Evolutionary conservation across 2,113 vertebrate genomes (phyloP).

Genomic region (Ursus arctos): DNA sequence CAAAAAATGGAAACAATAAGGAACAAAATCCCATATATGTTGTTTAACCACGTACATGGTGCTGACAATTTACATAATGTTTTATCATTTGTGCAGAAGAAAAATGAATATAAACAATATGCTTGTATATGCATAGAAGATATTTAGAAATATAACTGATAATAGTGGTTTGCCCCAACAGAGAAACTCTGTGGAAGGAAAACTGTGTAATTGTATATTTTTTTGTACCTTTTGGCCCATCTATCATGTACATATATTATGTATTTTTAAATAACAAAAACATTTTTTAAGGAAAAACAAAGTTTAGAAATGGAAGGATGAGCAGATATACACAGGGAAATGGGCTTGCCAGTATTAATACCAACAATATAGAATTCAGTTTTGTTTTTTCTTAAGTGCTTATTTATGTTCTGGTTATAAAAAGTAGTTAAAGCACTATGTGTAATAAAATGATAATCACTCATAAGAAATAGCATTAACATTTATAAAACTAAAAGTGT

Average conservation of each 20-base stretch:
- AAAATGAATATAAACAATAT: neutral
- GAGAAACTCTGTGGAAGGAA: neutral
- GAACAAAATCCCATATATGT: neutral
- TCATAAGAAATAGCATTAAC: neutral
- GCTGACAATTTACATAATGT: neutral
- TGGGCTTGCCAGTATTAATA: neutral
- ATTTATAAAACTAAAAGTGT: neutral
- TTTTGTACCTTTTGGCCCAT: neutral
- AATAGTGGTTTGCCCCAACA: neutral
- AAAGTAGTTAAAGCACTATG: neutral
- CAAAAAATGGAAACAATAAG: neutral
- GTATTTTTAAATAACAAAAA: constrained; percentile 18
- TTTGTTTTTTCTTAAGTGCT: neutral
- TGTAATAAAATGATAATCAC: neutral
- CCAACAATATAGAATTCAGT: neutral
- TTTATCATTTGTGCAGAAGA: neutral
- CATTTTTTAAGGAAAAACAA: neutral
- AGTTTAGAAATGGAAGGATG: neutral
- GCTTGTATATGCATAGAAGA: neutral
- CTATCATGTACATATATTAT: neutral
- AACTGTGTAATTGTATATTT: neutral
- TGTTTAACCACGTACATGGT: neutral
- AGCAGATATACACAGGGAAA: neutral
- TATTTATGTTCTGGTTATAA: constrained; percentile 21
- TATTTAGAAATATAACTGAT: neutral